These are phyloP conservation scores for Brenthis daphne DNA, from an alignment of 2,888 invertebrate species.

Conservation along the genomic window DNA sequence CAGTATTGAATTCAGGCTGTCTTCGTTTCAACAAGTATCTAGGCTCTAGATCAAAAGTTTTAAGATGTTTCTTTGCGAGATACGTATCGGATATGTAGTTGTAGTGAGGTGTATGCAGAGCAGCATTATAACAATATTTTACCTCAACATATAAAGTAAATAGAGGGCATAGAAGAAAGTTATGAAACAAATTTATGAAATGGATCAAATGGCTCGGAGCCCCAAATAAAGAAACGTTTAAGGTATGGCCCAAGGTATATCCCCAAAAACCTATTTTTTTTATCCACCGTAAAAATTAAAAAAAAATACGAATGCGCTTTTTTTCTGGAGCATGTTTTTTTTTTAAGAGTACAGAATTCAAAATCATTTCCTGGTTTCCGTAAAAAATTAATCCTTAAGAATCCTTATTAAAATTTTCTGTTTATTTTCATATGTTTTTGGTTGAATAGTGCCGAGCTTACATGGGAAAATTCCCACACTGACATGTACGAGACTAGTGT, in stretches of 20 bases:
- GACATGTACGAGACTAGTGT: too few relatives aligned
- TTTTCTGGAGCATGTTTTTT: too few relatives aligned
- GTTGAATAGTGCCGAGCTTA: too few relatives aligned
- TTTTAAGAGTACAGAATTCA: too few relatives aligned
- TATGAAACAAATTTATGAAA: conserved; percentile 70
- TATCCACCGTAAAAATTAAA: too few relatives aligned
- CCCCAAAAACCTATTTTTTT: background rate
- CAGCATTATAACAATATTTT: conserved; percentile 53
- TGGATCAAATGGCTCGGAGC: conserved; percentile 59
- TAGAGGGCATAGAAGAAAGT: conserved; percentile 52
- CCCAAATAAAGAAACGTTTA: conserved; percentile 46
- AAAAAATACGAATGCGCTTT: too few relatives aligned
- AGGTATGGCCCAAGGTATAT: conserved; percentile 32
- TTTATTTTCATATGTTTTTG: too few relatives aligned
- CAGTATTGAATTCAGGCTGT: conserved; percentile 4
- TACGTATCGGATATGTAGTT: too few relatives aligned
- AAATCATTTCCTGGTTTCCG: too few relatives aligned
- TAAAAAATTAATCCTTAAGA: too few relatives aligned
- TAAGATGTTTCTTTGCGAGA: background rate
- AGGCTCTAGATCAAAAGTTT: conserved; percentile 9
- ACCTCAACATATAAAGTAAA: conserved; percentile 53
- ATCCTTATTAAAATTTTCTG: too few relatives aligned
- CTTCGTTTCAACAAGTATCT: background rate
- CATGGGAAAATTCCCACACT: too few relatives aligned
- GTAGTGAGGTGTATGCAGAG: background rate